Evolutionary conservation across 2,113 vertebrate species (phyloP).

Genomic region (Pterocles orientalis): DNA sequence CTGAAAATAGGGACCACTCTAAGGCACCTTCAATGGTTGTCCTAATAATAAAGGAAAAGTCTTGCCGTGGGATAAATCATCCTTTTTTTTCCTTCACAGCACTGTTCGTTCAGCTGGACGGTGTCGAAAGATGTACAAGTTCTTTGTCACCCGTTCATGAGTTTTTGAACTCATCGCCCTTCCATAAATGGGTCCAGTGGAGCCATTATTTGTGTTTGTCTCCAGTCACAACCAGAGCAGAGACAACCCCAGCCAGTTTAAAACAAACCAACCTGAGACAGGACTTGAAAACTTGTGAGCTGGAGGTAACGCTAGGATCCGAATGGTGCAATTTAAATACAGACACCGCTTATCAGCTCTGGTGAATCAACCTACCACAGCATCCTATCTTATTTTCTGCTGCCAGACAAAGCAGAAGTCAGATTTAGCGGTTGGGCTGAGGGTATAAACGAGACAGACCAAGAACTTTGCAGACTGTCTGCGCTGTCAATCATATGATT

Average conservation of each 20-base stretch:
- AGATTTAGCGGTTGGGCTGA: constrained; percentile 63
- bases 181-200: not conserved
- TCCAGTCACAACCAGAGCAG: not conserved
- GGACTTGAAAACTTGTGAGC: constrained; percentile 24
- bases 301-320: constrained; percentile 29
- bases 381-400: constrained; percentile 48
- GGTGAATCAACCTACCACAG: constrained; percentile 62
- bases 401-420: constrained; percentile 74
- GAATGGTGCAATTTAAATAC: not conserved
- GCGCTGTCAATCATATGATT: constrained; percentile 65
- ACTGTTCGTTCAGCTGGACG: not conserved
- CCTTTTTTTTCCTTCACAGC: not conserved
- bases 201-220: not conserved
- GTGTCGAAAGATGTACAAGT: not conserved
- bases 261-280: constrained; percentile 9
- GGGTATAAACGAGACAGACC: constrained; percentile 51
- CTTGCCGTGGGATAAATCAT: not conserved
- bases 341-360: constrained; percentile 58
- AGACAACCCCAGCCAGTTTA: not conserved
- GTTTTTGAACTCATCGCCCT: not conserved
- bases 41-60: not conserved
- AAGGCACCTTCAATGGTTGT: not conserved
- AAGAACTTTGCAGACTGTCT: constrained; percentile 66
- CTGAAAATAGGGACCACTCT: not conserved
- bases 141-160: fast-evolving